These are phyloP conservation scores for Electrophaes corylata DNA, from an alignment of 2,888 invertebrate genomes.

Conservation along the genomic window DNA sequence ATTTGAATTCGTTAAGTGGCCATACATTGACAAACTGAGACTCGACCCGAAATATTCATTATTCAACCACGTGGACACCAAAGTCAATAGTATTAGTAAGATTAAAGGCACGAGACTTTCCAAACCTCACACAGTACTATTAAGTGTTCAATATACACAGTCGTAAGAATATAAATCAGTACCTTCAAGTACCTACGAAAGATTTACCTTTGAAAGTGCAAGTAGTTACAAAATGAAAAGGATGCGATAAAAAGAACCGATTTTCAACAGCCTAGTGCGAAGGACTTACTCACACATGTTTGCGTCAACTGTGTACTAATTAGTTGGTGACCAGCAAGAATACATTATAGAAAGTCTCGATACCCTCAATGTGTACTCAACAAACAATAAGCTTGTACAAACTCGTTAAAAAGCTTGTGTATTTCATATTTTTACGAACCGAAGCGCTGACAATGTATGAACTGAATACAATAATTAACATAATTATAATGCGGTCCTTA, in stretches of 20 bases:
- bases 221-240: constrained; percentile 14
- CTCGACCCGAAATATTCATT: constrained; percentile 75
- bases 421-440: constrained; percentile 70
- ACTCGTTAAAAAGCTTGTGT: constrained; percentile 70
- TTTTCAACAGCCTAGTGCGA: constrained; percentile 29
- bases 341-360: constrained; percentile 80
- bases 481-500: constrained; percentile 56
- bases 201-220: constrained; percentile 9
- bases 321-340: constrained; percentile 82
- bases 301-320: constrained; percentile 82
- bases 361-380: constrained; percentile 78
- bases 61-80: constrained; percentile 66
- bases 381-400: constrained; percentile 74
- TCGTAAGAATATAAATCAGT: background rate
- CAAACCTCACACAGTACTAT: constrained; percentile 17
- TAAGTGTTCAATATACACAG: background rate
- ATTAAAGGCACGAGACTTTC: constrained; percentile 24
- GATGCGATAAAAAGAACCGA: constrained; percentile 25
- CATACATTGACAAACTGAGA: constrained; percentile 78
- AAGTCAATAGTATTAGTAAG: constrained; percentile 37
- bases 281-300: constrained; percentile 57
- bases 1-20: constrained; percentile 83
- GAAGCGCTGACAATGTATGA: constrained; percentile 60
- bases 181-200: background rate
- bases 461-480: constrained; percentile 62